Evolutionary conservation across 1,140 invertebrate genomes (phyloP).

Genomic region (Lucilia sericata): DNA sequence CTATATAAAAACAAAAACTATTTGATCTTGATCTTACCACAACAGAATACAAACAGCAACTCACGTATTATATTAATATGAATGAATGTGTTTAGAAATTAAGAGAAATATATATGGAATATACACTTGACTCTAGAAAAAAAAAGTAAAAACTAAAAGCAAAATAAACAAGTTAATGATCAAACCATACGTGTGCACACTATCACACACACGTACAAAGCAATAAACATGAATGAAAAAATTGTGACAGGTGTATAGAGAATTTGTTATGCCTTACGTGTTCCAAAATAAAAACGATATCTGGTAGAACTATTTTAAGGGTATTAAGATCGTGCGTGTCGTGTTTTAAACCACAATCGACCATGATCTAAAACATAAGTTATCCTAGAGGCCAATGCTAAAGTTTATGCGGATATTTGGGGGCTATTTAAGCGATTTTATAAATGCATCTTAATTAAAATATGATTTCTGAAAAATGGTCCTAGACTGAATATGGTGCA

Average conservation of each 20-base stretch:
- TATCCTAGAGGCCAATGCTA: no score
- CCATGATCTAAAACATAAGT: no score
- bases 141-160: constrained; percentile 2
- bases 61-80: background rate
- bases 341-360: no score
- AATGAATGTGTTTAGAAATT: background rate
- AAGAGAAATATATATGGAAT: background rate
- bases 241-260: background rate
- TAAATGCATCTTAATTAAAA: no score
- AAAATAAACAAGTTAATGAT: background rate
- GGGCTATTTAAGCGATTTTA: no score
- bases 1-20: background rate
- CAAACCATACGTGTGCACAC: background rate
- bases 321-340: no score
- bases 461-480: no score
- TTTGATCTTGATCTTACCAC: constrained; percentile 14
- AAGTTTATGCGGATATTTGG: no score
- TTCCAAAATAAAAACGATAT: no score
- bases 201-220: background rate
- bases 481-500: no score
- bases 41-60: background rate
- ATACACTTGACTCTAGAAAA: constrained; percentile 25
- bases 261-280: background rate
- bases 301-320: no score
- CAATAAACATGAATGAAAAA: background rate